Evolutionary conservation across 2,888 invertebrate species (phyloP), one percentile per base, ranked within the genome.

Genomic region (Tortrix viridana): DNA sequence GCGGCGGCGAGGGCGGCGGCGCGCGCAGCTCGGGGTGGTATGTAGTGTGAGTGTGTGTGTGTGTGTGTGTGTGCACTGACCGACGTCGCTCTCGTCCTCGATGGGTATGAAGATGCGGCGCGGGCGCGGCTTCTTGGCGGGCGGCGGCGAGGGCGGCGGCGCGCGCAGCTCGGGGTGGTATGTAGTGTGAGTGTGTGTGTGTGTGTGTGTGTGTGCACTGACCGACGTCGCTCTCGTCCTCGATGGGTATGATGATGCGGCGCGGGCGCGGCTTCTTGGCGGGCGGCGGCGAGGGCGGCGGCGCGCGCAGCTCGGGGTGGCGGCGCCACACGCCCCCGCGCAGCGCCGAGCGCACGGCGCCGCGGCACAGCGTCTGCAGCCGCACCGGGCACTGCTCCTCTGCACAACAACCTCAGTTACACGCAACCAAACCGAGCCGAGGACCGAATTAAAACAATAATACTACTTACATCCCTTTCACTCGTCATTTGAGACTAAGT

Each of bases 201-300:
- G 32, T 26, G 37, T 3, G 48, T 7, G 48, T 12, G 48, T 5
- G 18, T 16, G 43, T 2, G 41, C 6, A 74, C 80, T 67, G 50
- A 86, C 86, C 85, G 37, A 79, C 75, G 66, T 82, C 82, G 68
- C 81, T 82, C 68, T 85, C 85, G 49, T 86, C 85, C 58, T 85
- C 85, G 65, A 88, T 79, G 54, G 86, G 84, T 6, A 87, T 85
- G 73, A 82, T 81, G 76, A 87, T 85, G 71, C 84, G 76, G 20
- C 82, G 70, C 46, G 85, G 79, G 58, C 76, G 75, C 49, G 74
- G 22, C 65, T 60, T 38, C 68, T 65, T 20, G 58, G 63, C 63
- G 54, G 69, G 59, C 71, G 71, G 67, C 73, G 72, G 55, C 67
- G 67, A 69, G 68, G 72, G 71, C 70, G 74, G 72, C 59, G 79